These are phyloP conservation scores for Bellardia pandia DNA, from an alignment of 2,888 invertebrate genomes.

Conservation along the genomic window DNA sequence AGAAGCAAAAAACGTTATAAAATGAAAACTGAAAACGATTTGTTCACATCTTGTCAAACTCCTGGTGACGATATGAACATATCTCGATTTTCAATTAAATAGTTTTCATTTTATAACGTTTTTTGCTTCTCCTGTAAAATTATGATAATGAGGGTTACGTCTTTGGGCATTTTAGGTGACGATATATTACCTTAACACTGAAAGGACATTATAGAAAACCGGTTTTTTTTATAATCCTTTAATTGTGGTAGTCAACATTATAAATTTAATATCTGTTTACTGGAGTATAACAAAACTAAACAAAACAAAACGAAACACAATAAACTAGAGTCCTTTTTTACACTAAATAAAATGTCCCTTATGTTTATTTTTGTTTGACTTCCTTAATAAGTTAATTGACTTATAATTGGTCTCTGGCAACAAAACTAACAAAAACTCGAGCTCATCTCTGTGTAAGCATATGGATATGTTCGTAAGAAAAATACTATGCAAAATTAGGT, in stretches of 20 bases:
- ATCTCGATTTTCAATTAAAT: no score
- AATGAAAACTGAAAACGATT: no score
- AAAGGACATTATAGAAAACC: no score
- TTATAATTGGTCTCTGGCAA: slow-evolving; percentile 65
- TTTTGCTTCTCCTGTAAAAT: no score
- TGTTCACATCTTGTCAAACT: no score
- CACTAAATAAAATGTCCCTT: slow-evolving; percentile 32
- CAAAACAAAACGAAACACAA: not conserved
- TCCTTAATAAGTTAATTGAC: slow-evolving; percentile 67
- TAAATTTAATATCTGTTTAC: slow-evolving; percentile 23
- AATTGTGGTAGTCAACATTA: slow-evolving; percentile 15
- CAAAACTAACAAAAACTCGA: not conserved
- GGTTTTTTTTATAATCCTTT: slow-evolving; percentile 32
- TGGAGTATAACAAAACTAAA: slow-evolving; percentile 24
- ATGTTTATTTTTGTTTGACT: slow-evolving; percentile 43
- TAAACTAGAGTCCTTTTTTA: slow-evolving; percentile 4
- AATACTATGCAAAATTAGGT: slow-evolving; percentile 58
- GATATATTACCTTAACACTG: no score
- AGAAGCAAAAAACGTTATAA: no score
- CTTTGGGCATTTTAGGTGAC: no score
- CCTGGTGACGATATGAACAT: no score
- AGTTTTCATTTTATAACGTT: no score
- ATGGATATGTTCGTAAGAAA: slow-evolving; percentile 33
- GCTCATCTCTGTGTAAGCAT: slow-evolving; percentile 57
- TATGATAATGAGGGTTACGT: no score